Evolutionary conservation across 1,140 invertebrate species (phyloP), one percentile per base, ranked within the genome.

Genomic region (Vanessa atalanta): DNA sequence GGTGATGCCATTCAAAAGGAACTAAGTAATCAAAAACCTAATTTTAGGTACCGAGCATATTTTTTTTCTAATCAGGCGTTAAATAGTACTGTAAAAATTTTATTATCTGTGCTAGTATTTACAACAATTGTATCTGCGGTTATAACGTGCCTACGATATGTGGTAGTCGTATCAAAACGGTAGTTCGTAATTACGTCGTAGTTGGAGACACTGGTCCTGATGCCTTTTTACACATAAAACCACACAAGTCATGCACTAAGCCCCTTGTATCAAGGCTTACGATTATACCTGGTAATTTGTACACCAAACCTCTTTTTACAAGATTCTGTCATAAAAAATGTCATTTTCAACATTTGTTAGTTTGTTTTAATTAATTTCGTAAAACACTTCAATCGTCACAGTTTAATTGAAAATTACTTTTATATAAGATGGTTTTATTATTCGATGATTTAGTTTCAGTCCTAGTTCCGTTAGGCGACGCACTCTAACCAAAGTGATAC

Each of bases 401-500:
- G 57, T 37, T 37, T 61, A 4, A 61, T 61, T 12, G 57, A 61
- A 61, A 61, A 61, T 37, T 31, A 43, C 57, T 13, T 31, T 61
- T n/a, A 6, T 43, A 20, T 15, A 48, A 20, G 43, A 65, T 48
- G 63, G 5, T 31, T 65, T 68, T 68, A 70, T 69, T 47, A 65
- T 65, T 61, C 3, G 31, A 61, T 61, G 57, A 61, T 61, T 65
- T 65, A 57, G 47, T 72, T 63, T 72, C 43, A 72, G 63, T 72
- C 57, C 16, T 71, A 31, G 23, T 61, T 61, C 57, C 57, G 47
- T 69, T 47, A 57, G 53, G 53, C 20, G 20, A 63, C 48, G 15
- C 64, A 9, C 64, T 53, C 26, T 61, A 79, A 83, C 84, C 85
- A 88, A 89, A 87, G 86, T 81, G 74, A 89, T 88, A 88, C 12